Evolutionary conservation across 2,113 vertebrate genomes (phyloP).

Genomic region (Fregetta grallaria): DNA sequence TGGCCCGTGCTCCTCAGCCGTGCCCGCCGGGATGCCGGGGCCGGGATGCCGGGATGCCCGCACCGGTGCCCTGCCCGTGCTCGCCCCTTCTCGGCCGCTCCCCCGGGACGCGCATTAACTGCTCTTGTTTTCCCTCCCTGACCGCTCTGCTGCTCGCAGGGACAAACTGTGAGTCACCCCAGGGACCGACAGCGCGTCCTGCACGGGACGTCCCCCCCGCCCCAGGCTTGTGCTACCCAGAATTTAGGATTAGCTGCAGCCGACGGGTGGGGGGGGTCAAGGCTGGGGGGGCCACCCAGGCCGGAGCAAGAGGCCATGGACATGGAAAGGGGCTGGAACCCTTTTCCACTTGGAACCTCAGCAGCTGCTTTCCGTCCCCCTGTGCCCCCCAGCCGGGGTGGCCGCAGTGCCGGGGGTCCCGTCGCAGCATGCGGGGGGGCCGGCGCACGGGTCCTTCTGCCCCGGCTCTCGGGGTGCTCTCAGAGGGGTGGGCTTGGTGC

Average conservation of each 20-base stretch:
- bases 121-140: constrained; percentile 84
- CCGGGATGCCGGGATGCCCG: neutral
- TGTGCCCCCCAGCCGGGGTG: neutral
- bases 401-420: neutral
- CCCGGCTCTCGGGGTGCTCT: neutral
- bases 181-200: constrained; percentile 65
- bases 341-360: constrained; percentile 18
- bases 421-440: fast-evolving
- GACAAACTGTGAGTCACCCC: constrained; percentile 92
- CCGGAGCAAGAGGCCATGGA: neutral
- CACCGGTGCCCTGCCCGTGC: neutral
- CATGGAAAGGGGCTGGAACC: neutral
- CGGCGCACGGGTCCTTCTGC: fast-evolving
- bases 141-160: constrained; percentile 85
- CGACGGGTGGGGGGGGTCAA: neutral
- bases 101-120: constrained; percentile 77
- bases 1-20: neutral
- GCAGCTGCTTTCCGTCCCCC: neutral
- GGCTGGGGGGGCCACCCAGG: neutral
- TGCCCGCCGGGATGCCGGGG: neutral
- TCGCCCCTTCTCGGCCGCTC: neutral
- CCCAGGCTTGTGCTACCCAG: neutral
- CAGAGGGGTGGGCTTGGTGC: neutral
- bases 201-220: constrained; percentile 67
- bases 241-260: constrained; percentile 80